phyloP scores from a whole-genome alignment of 2,113 vertebrate genomes.

The Peromyscus californicus region DNA sequence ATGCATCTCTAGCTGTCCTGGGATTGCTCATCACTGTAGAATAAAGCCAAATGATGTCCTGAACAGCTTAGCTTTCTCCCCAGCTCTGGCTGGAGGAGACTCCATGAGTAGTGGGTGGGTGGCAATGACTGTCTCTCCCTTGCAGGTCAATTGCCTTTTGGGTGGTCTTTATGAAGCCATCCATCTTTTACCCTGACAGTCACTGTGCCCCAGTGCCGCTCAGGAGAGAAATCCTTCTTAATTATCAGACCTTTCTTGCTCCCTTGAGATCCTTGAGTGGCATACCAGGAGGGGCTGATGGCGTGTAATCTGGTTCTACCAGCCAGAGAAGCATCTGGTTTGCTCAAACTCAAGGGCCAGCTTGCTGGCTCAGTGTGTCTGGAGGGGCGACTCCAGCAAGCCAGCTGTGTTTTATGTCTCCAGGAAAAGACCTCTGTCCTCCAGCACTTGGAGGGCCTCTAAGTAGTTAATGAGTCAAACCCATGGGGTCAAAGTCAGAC shows the following conservation, averaged over 20 bases:
- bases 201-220: slow-evolving; percentile 72
- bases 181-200: slow-evolving; percentile 77
- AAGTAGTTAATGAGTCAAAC: slow-evolving; percentile 12
- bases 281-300: slow-evolving; percentile 67
- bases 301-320: slow-evolving; percentile 42
- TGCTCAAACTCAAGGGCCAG: slow-evolving; percentile 13
- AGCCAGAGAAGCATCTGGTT: slow-evolving; percentile 39
- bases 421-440: slow-evolving; percentile 41
- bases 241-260: slow-evolving; percentile 79
- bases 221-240: slow-evolving; percentile 82
- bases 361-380: background rate
- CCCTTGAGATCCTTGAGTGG: slow-evolving; percentile 71
- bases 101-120: background rate
- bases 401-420: slow-evolving; percentile 53
- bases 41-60: background rate
- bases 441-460: background rate
- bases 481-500: background rate
- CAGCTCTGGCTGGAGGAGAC: background rate
- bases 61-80: background rate
- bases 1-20: background rate
- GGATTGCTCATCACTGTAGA: background rate
- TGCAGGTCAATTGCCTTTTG: slow-evolving; percentile 76
- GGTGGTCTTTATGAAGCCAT: slow-evolving; percentile 82
- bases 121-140: slow-evolving; percentile 49
- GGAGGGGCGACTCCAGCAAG: slow-evolving; percentile 1